Evolutionary conservation across 1,140 invertebrate species (phyloP).

Genomic region (Phymastichus coffea): DNA sequence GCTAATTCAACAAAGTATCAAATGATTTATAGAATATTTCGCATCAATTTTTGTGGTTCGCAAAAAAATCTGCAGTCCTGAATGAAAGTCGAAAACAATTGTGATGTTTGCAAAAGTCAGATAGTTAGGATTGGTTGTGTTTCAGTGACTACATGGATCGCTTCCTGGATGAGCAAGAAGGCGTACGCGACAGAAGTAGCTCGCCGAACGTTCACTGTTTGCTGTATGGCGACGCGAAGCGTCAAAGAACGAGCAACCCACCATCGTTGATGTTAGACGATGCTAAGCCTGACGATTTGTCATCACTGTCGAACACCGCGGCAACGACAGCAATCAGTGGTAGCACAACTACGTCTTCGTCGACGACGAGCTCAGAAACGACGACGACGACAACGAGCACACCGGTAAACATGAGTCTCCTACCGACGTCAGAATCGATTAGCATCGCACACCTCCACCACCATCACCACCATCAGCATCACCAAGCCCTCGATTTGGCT

Average conservation of each 20-base stretch:
- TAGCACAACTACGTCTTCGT: background rate
- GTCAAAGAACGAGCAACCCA: constrained; percentile 53
- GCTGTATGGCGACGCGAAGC: constrained; percentile 65
- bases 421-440: too few species aligned
- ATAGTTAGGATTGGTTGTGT: background rate
- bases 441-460: too few species aligned
- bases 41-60: too few species aligned
- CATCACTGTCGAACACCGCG: constrained; percentile 33
- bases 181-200: constrained; percentile 55
- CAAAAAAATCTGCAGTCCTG: too few species aligned
- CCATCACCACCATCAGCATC: too few species aligned
- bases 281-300: constrained; percentile 44
- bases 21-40: too few species aligned
- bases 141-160: constrained; percentile 74
- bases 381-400: background rate
- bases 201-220: constrained; percentile 64
- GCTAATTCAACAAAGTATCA: too few species aligned
- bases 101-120: too few species aligned
- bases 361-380: background rate
- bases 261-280: too few species aligned
- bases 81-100: too few species aligned
- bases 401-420: too few species aligned
- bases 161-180: constrained; percentile 72
- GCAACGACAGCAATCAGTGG: constrained; percentile 15
- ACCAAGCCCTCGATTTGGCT: background rate